Evolutionary conservation across 2,888 invertebrate genomes (phyloP), one percentile per base, ranked within the genome.

Genomic region (Drosophila mettleri): DNA sequence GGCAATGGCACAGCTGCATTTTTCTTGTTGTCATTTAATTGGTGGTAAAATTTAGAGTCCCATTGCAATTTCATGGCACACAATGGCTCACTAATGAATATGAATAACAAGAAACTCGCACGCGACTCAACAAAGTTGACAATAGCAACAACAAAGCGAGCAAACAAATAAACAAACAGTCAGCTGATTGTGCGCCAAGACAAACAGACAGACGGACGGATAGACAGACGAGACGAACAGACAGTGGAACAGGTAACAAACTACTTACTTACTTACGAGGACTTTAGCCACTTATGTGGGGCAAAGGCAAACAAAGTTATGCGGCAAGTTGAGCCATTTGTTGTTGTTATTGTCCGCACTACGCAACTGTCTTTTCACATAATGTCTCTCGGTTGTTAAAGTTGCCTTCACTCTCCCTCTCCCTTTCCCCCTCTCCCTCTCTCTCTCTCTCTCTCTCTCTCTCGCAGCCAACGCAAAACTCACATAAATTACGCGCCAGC

Each of bases 401-500:
- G 69, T 74, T 74, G 69, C 68, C 52, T 43, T 9, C n/a, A 5
- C 43, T 8, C 24, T 51, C 24, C 58, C 43, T 45, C 52, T 41
- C 41, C 39, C 39, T 8, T 49, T 16, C 34, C 48, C 24, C 1
- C 4, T 38, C 18, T 12, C 38, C 5, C 18, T 12, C 20, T 1
- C 3, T 36, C 12, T 38, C 20, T 4, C 20, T 12, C 39, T 39
- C 39, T 1, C 39, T 7, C 39, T 7, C 39, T 20, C 20, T 1
- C 22, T 22, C 65, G 62, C 45, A 51, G 61, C 48, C 41, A 60
- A 64, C 64, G 65, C 80, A 74, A 79, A 86, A 86, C 83, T 87
- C 88, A 81, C 88, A 86, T 86, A 86, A 86, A 86, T 86, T 86
- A 87, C 79, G 81, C 72, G 75, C 74, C 62, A 58, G 70, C 83